Conservation (phyloP, 2,113 vertebrate genomes). For the Mystacornis crossleyi region DNA sequence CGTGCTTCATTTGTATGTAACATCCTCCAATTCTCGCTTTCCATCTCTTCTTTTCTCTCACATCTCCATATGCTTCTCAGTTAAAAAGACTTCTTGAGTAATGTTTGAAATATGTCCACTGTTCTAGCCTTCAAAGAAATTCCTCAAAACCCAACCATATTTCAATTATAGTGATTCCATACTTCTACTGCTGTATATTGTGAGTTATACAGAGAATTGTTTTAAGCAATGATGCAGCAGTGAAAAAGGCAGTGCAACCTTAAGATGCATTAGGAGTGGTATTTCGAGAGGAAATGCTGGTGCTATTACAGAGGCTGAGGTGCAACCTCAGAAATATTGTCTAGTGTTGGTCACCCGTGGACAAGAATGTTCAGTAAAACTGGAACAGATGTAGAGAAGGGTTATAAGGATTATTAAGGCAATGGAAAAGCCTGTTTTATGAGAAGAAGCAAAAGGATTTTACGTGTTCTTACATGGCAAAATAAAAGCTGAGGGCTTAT, state of each 20-base stretch:
- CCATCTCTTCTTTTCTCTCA: not conserved
- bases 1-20: not conserved
- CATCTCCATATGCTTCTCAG: constrained; percentile 17
- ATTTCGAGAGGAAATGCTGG: not conserved
- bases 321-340: not conserved
- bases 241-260: not conserved
- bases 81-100: not conserved
- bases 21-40: not conserved
- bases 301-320: not conserved
- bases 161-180: constrained; percentile 48
- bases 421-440: not conserved
- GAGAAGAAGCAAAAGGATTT: constrained; percentile 15
- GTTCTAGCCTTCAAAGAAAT: constrained; percentile 50
- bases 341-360: constrained; percentile 13
- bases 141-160: constrained; percentile 36
- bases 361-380: constrained; percentile 34
- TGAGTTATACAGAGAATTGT: not conserved
- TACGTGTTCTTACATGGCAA: not conserved
- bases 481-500: not conserved
- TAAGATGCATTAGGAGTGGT: not conserved
- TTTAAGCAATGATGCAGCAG: not conserved
- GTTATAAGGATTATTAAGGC: not conserved
- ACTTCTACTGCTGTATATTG: not conserved
- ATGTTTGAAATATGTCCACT: constrained; percentile 36
- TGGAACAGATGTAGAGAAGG: constrained; percentile 42